Evolutionary conservation across 2,113 vertebrate species (phyloP), one percentile per base, ranked within the genome.

Genomic region (Vidua macroura): DNA sequence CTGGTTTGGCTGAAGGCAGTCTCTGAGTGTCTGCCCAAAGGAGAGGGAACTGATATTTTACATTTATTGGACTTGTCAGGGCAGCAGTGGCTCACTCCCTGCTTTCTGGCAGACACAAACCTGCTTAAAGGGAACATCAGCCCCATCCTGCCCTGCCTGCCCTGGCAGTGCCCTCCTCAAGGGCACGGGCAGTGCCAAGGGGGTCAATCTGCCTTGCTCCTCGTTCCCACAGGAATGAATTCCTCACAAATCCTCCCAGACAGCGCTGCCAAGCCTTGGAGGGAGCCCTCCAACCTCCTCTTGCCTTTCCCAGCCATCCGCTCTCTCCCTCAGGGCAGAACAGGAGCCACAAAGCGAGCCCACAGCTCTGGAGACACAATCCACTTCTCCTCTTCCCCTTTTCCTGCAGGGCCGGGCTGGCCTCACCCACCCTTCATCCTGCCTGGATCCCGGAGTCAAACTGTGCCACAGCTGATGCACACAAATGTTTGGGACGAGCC

Each of bases 171-270:
- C 70, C 51, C 72, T 28, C 23, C 46, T 1, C 39, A 1, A 8
- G 49, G 43, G 21, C 3, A 6, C 51, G 4, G 9, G 24, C 66
- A 30, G 46, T 39, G n/a, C 56, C 1, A 0, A 2, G 74, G 15
- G 20, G 37, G 10, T 6, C 15, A 56, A 55, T 9, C 6, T 2
- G 41, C 18, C 46, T 33, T 4, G 8, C 3, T 3, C 23, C 20
- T n/a, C 33, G 1, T 3, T 55, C 25, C 64, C 16, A 0, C 2
- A 48, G 72, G 1, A 12, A 35, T 3, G 16, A 41, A 44, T 33
- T 56, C 44, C 68, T 64, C 24, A 13, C 51, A 12, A 13, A 22
- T 10, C n/a, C 30, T 24, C 52, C 22, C 48, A 15, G 83, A 15
- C 21, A 74, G 51, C 30, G 1, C 51, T 63, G 67, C 86, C 72